Evolutionary conservation across 2,888 invertebrate species (phyloP).

Genomic region (Caenorhabditis japonica): DNA sequence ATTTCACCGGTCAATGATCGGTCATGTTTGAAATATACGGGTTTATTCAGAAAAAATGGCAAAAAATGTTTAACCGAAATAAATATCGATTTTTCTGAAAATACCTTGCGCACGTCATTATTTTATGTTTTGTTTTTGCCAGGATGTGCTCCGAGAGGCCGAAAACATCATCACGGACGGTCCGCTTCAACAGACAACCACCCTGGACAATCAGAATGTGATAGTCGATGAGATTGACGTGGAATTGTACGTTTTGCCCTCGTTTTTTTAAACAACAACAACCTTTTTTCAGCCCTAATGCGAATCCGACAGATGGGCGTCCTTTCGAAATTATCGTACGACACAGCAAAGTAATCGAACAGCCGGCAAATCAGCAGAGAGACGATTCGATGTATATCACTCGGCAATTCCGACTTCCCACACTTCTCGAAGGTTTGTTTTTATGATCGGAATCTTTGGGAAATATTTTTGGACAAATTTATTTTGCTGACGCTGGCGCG

Average conservation of each 20-base stretch:
- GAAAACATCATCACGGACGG: slow-evolving; percentile 65
- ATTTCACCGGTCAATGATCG: not conserved
- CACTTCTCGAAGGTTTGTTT: slow-evolving; percentile 46
- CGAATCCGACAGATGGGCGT: slow-evolving; percentile 42
- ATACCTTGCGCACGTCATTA: too few relatives aligned
- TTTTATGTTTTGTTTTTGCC: too few relatives aligned
- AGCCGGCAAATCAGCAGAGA: slow-evolving; percentile 44
- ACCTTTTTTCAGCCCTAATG: slow-evolving; percentile 43
- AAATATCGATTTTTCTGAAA: too few relatives aligned
- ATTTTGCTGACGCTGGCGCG: too few relatives aligned
- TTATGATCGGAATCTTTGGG: too few relatives aligned
- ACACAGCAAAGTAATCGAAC: slow-evolving; percentile 69
- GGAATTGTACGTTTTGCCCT: slow-evolving; percentile 48
- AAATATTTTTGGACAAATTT: not conserved
- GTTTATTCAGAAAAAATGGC: too few relatives aligned
- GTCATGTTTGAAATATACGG: too few relatives aligned
- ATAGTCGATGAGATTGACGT: slow-evolving; percentile 67
- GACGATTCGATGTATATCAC: slow-evolving; percentile 31
- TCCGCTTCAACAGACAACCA: slow-evolving; percentile 52
- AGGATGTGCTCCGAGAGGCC: slow-evolving; percentile 67
- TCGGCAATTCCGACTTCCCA: slow-evolving; percentile 26
- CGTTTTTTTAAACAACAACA: too few relatives aligned
- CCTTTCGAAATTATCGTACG: slow-evolving; percentile 74
- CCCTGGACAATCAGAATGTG: slow-evolving; percentile 56
- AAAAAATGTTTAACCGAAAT: too few relatives aligned